A percentile compares a stretch with the other conserved stretches of the same genome.
Conservation (phyloP, 2,797 vertebrate genomes). For the Carcharodon carcharias region DNA sequence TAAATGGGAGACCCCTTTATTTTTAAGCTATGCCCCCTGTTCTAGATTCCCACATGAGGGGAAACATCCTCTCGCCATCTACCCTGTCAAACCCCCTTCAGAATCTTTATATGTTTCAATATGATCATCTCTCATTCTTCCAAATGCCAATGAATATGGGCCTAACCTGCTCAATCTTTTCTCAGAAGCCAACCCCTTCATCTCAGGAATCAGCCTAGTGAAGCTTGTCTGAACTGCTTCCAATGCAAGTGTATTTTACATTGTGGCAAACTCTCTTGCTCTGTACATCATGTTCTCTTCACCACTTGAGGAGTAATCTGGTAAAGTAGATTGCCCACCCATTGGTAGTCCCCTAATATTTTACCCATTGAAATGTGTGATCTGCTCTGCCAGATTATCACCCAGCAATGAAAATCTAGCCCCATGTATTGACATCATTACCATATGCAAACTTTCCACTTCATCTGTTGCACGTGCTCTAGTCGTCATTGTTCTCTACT, state of each 20-base stretch:
- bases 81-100: no score
- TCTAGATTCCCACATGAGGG: no score
- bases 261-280: not conserved
- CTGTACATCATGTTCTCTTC: not conserved
- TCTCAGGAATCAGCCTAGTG: no score
- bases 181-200: no score
- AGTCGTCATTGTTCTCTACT: not conserved
- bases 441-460: not conserved
- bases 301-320: not conserved
- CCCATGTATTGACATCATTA: not conserved
- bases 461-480: not conserved
- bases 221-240: no score
- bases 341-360: not conserved
- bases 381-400: not conserved
- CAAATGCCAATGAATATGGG: no score
- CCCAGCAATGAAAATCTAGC: not conserved
- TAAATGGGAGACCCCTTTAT: no score
- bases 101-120: no score
- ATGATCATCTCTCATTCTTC: no score
- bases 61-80: no score
- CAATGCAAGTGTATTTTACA: not conserved
- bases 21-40: no score
- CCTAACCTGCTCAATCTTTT: no score
- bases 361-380: not conserved
- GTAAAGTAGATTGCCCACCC: not conserved